Base-by-base conservation (phyloP, 1,140 invertebrate species). In the Aphelinus atriplicis region DNA sequence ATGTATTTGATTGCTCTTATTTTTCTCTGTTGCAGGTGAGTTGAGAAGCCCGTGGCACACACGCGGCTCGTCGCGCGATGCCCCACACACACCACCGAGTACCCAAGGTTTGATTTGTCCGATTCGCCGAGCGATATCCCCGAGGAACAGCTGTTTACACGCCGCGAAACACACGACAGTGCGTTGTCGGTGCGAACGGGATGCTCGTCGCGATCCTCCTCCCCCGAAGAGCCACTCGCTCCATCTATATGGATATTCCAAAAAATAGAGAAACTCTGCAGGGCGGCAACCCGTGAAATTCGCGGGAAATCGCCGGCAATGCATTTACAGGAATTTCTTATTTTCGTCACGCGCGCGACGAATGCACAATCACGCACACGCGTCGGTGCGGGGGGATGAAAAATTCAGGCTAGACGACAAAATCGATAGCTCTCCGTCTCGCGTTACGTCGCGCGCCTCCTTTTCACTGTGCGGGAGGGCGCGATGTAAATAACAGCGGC, bases 341-440 rank as follows among this genome's bases (percentile, higher is more conserved):
- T 63, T 68, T 68, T 68, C 42, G 26, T 68, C 50, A 50, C 48
- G 65, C 50, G 26, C 2, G 4, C 5, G 4, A 43, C 55, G n/a
- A 60, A 43, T 9, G 53, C 55, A 26, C 55, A 47, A 66, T 73
- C 47, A 51, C 5, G 55, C 42, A 26, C 6, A 45, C 56, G 7
- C 9, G 43, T 9, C 5, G 51, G 10, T 4, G 26, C 43, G 3
- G n/a, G 43, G 56, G 7, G 50, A 68, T 61, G 71, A 73, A 73
- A 72, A 67, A 73, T 73, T 61, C 71, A 67, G 57, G 61, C 61
- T 50, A 73, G 72, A 7, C 63, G 69, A 80, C 78, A 79, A 81
- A 81, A 82, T 82, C 76, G 78, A 81, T 82, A 79, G 61, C 63
- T 53, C 55, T 26, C 58, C 57, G 9, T 45, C 48, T 47, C n/a